A percentile compares a stretch with the other conserved stretches of the same genome.
Evolutionary conservation across 2,888 invertebrate genomes (phyloP).

Genomic region (Pyrocoelia pectoralis): DNA sequence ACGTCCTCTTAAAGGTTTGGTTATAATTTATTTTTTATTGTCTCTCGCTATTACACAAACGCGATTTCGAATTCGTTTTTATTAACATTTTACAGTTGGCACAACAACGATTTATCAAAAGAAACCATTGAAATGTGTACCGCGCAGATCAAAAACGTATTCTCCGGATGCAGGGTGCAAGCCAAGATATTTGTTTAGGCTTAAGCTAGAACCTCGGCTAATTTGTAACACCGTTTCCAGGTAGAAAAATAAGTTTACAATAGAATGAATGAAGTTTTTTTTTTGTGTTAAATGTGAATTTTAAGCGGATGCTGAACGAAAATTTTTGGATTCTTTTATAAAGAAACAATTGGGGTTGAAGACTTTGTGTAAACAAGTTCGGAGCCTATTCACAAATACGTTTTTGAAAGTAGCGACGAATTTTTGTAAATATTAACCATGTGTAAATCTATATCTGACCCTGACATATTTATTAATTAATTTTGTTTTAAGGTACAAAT

Average conservation of each 20-base stretch:
- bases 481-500: slow-evolving; percentile 24
- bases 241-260: slow-evolving; percentile 49
- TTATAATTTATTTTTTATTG: slow-evolving; percentile 59
- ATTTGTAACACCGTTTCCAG: slow-evolving; percentile 57
- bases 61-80: slow-evolving; percentile 29
- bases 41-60: slow-evolving; percentile 37
- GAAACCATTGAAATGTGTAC: slow-evolving; percentile 27
- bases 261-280: slow-evolving; percentile 52
- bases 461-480: slow-evolving; percentile 27
- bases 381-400: neutral
- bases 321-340: slow-evolving; percentile 37
- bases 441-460: slow-evolving; percentile 23
- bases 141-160: slow-evolving; percentile 24
- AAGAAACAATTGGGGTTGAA: slow-evolving; percentile 36
- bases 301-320: slow-evolving; percentile 33
- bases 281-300: slow-evolving; percentile 31
- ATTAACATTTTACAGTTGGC: slow-evolving; percentile 33
- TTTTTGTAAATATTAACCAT: neutral
- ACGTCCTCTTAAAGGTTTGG: slow-evolving; percentile 57
- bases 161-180: slow-evolving; percentile 51
- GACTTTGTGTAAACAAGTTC: slow-evolving; percentile 37
- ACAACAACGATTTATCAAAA: slow-evolving; percentile 33
- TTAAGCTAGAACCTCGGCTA: slow-evolving; percentile 49
- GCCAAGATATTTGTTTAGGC: slow-evolving; percentile 55
- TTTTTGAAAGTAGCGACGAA: slow-evolving; percentile 9